A percentile compares a stretch with the other conserved stretches of the same genome.
These are phyloP conservation scores for Hirtodrosophila cameraria DNA, from an alignment of 2,888 invertebrate genomes.

Conservation along the genomic window DNA sequence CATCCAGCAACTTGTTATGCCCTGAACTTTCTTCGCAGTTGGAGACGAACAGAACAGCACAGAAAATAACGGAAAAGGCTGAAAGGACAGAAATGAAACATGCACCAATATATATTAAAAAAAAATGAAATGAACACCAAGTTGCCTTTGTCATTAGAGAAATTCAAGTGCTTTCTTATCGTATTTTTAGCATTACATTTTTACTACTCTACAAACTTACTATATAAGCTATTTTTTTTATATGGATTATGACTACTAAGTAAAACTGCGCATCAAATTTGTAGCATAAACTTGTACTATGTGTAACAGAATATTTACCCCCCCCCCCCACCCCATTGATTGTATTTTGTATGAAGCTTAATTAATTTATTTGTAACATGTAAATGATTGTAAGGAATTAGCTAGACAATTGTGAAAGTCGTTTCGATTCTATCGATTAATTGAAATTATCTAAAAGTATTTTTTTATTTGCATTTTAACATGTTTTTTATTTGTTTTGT, in stretches of 20 bases:
- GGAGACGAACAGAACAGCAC: background rate
- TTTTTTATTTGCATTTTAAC: conserved; percentile 37
- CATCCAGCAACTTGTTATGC: conserved; percentile 3
- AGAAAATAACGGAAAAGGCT: too few relatives aligned
- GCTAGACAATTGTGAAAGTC: conserved; percentile 20
- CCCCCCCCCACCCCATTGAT: conserved; percentile 5
- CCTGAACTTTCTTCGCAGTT: conserved; percentile 2
- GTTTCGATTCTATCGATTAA: conserved; percentile 31
- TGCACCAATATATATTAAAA: conserved; percentile 14
- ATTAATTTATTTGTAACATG: conserved; percentile 28
- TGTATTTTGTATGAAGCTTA: conserved; percentile 4
- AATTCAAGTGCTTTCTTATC: conserved; percentile 78
- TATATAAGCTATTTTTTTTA: conserved; percentile 20
- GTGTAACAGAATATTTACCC: conserved; percentile 5
- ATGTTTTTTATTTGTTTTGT: conserved; percentile 22
- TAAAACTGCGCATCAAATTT: conserved; percentile 6
- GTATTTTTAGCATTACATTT: conserved; percentile 51
- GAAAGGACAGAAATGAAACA: background rate
- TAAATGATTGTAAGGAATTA: conserved; percentile 26
- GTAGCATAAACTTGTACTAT: conserved; percentile 2
- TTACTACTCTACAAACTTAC: conserved; percentile 33
- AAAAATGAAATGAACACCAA: conserved; percentile 65
- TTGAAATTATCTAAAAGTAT: conserved; percentile 67
- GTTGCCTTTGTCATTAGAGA: conserved; percentile 77
- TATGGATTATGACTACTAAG: conserved; percentile 19